phyloP scores from a whole-genome alignment of 2,797 vertebrate genomes.

The Phalloptychus januarius region DNA sequence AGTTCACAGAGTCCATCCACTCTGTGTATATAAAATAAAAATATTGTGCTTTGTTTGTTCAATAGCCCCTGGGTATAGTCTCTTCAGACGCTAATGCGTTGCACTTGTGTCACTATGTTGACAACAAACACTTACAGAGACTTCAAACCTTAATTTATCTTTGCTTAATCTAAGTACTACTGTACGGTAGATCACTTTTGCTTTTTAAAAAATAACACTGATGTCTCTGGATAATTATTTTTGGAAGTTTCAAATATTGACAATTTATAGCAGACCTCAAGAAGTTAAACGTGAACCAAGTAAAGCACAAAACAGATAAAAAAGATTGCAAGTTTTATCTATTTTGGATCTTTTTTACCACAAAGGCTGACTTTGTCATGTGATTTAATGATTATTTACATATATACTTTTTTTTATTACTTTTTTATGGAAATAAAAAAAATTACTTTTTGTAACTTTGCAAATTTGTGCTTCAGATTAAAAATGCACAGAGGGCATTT shows the following conservation, averaged over 20 bases:
- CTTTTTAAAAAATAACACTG: background rate
- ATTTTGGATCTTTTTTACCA: too few species aligned
- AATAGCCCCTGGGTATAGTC: background rate
- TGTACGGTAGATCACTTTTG: background rate
- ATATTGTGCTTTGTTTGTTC: background rate
- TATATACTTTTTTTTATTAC: background rate
- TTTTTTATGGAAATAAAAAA: background rate
- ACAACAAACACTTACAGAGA: background rate
- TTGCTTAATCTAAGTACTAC: background rate
- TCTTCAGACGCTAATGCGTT: background rate
- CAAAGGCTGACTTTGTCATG: background rate
- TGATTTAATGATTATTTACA: background rate
- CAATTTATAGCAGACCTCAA: background rate
- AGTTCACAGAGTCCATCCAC: background rate
- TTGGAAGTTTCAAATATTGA: background rate
- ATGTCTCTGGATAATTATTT: background rate
- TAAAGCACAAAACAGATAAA: background rate
- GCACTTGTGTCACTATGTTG: constrained; percentile 3
- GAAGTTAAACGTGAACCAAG: background rate
- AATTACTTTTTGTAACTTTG: background rate
- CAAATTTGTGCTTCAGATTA: background rate
- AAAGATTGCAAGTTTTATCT: background rate
- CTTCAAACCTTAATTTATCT: background rate
- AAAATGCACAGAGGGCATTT: background rate
- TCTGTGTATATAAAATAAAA: background rate